These are phyloP conservation scores for Eupithecia centaureata DNA, from an alignment of 2,888 invertebrate genomes.

Conservation along the genomic window DNA sequence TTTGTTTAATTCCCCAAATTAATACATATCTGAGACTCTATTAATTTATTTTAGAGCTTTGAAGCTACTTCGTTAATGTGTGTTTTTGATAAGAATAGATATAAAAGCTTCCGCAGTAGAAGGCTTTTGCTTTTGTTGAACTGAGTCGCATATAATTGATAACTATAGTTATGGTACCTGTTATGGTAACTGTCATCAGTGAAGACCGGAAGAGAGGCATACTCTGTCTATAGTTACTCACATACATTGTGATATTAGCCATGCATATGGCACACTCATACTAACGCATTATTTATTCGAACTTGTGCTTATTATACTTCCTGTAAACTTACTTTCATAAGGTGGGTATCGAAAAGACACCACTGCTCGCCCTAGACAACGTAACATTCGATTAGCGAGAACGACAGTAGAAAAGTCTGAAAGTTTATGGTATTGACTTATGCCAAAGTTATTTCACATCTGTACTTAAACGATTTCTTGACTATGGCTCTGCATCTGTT, in stretches of 20 bases:
- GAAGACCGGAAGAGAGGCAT: constrained; percentile 66
- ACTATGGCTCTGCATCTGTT: too few relatives aligned
- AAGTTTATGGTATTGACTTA: too few relatives aligned
- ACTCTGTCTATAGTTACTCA: constrained; percentile 47
- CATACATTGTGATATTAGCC: constrained; percentile 53
- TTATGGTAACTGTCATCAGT: constrained; percentile 57
- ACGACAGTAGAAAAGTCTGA: too few relatives aligned
- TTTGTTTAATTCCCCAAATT: too few relatives aligned
- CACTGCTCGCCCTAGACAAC: too few relatives aligned
- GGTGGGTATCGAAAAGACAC: neutral
- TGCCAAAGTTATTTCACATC: too few relatives aligned
- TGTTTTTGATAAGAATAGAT: neutral
- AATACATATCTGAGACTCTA: too few relatives aligned
- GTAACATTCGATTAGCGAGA: too few relatives aligned
- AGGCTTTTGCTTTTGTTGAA: neutral
- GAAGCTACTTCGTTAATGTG: neutral
- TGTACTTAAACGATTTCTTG: too few relatives aligned
- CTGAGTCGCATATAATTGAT: constrained; percentile 2
- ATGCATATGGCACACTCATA: constrained; percentile 62
- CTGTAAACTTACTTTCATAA: constrained; percentile 61
- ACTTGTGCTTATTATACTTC: constrained; percentile 56
- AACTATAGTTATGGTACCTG: constrained; percentile 52
- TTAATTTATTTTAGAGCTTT: neutral
- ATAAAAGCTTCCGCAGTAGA: neutral
- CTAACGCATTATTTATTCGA: constrained; percentile 59